Base-by-base conservation (phyloP, 2,113 vertebrate genomes). In the Furnarius figulus region DNA sequence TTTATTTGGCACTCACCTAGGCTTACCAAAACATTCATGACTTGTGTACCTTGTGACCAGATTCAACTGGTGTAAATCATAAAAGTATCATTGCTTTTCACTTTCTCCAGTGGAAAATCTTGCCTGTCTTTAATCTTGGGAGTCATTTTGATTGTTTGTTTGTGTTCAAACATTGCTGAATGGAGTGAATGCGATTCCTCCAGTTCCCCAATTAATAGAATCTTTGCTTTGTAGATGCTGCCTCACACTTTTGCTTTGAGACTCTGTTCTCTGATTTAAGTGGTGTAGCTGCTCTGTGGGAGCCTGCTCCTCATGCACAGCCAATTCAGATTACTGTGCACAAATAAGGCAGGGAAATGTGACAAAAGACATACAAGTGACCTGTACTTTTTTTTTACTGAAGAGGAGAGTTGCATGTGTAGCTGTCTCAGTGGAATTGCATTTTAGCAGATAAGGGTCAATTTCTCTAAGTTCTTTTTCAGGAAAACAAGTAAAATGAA, bases 41-140 rank as follows among this genome's bases (percentile, higher is more conserved):
- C 92, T 96, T 93, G 68, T 94, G 90, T 91, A 90, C 85, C 95
- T 95, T 96, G 82, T 95, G 90, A 94, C 90, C 83, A 95, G 65
- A 90, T 91, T 95, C 52, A 86, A 23, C 56, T 93, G 76, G 44
- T 55, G 79, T 90, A 92, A 97, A 95, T 96, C 88, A 92, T 79
- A 80, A 56, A 49, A 78, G 24, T 0, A 2, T 93, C 59, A n/a
- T 28, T 89, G 61, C 79, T 86, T 94, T 90, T 80, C 90, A 94
- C 88, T 94, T 89, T 93, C 93, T 86, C 31, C 85, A 75, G 63
- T 81, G 92, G 92, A 96, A 96, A 94, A 92, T 81, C 70, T 96
- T 86, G 72, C 61, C n/a, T 72, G 62, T 74, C 62, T 90, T 12
- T 85, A 55, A 75, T 85, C 84, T 66, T 70, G 44, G 40, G 66